These are phyloP conservation scores for Nymphalis c-album DNA, from an alignment of 2,888 invertebrate species.

Conservation along the genomic window DNA sequence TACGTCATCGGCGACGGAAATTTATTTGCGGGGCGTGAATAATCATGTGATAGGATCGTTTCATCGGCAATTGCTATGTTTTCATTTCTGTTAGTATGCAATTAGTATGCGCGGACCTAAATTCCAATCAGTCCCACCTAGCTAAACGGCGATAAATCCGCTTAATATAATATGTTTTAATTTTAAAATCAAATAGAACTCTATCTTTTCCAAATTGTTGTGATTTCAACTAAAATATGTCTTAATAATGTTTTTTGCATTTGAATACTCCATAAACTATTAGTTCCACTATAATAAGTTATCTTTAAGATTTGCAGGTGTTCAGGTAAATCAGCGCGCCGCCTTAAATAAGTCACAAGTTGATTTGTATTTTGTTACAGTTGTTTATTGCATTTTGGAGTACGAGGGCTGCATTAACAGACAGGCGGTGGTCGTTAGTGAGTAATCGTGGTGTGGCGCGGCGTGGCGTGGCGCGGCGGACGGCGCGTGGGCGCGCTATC, in stretches of 20 bases:
- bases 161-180: slow-evolving; percentile 13
- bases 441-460: slow-evolving; percentile 47
- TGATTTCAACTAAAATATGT: slow-evolving; percentile 3
- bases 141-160: slow-evolving; percentile 25
- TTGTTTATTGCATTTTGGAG: slow-evolving; percentile 48
- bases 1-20: slow-evolving; percentile 78
- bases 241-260: slow-evolving; percentile 27
- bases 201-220: neutral
- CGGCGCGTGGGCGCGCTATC: slow-evolving; percentile 63
- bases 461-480: slow-evolving; percentile 39
- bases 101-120: slow-evolving; percentile 41
- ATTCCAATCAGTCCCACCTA: slow-evolving; percentile 39
- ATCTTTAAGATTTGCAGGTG: slow-evolving; percentile 33
- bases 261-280: slow-evolving; percentile 28
- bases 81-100: slow-evolving; percentile 42
- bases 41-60: slow-evolving; percentile 73
- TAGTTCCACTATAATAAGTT: slow-evolving; percentile 26
- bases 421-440: slow-evolving; percentile 52
- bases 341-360: slow-evolving; percentile 39
- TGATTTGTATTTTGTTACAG: slow-evolving; percentile 47
- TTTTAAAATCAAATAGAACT: slow-evolving; percentile 7
- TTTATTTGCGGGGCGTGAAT: slow-evolving; percentile 79
- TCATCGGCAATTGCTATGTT: slow-evolving; percentile 59
- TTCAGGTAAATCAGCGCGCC: slow-evolving; percentile 30
- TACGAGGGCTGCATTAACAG: slow-evolving; percentile 49